A percentile compares a stretch with the other conserved stretches of the same genome.
Conservation (phyloP, 2,113 vertebrate species). For the Nymphicus hollandicus region DNA sequence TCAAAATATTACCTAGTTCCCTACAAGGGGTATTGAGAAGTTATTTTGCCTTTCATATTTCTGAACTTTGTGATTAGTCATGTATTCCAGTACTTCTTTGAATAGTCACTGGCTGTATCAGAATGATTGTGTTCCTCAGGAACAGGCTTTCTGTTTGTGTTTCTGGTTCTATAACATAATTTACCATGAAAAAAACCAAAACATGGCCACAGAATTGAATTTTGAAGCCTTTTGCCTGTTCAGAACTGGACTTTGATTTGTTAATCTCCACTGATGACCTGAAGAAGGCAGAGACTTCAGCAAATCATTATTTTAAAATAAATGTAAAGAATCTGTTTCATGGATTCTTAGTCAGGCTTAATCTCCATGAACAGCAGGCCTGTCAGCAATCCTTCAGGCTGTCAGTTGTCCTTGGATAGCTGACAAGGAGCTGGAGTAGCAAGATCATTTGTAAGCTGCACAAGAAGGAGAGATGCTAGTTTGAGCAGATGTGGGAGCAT, state of each 20-base stretch:
- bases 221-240: background rate
- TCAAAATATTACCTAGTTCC: background rate
- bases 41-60: background rate
- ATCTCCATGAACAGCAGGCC: background rate
- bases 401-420: background rate
- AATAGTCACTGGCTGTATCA: background rate
- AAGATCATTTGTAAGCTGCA: background rate
- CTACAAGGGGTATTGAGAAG: background rate
- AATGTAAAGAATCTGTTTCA: background rate
- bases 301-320: background rate
- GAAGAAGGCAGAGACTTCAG: background rate
- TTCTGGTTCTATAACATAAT: background rate
- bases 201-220: background rate
- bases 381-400: background rate
- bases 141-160: background rate
- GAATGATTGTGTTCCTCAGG: background rate
- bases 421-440: background rate
- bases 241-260: background rate
- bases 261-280: background rate
- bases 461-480: background rate
- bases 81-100: background rate
- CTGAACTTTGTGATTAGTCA: background rate
- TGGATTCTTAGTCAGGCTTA: background rate
- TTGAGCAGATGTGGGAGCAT: background rate
- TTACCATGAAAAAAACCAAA: background rate